Evolutionary conservation across 2,113 vertebrate species (phyloP).

Genomic region (Aramus guarauna): DNA sequence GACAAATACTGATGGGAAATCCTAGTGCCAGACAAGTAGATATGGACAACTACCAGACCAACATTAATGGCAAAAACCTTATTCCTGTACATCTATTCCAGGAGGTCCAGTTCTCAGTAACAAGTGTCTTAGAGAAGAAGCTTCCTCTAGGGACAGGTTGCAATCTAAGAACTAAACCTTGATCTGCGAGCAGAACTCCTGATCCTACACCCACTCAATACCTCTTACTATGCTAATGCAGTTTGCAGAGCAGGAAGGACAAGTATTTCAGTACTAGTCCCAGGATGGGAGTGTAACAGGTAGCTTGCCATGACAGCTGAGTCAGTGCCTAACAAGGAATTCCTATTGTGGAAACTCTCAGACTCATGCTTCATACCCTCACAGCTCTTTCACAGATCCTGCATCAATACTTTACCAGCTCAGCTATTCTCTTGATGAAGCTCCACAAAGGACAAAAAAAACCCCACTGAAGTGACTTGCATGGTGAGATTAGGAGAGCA

Average conservation of each 20-base stretch:
- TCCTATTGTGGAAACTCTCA: neutral
- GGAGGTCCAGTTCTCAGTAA: neutral
- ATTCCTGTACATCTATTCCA: neutral
- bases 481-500: neutral
- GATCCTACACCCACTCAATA: neutral
- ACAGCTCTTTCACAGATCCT: neutral
- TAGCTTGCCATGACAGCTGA: neutral
- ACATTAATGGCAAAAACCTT: neutral
- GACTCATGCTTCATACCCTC: neutral
- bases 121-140: neutral
- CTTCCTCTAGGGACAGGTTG: neutral
- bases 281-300: neutral
- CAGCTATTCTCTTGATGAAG: neutral
- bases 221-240: neutral
- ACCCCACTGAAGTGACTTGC: neutral
- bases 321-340: neutral
- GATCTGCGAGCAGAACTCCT: neutral
- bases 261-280: conserved; percentile 21
- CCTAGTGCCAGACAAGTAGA: neutral
- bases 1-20: neutral
- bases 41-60: neutral
- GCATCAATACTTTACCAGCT: neutral
- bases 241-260: conserved; percentile 44
- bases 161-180: conserved; percentile 32
- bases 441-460: neutral